A percentile compares a stretch with the other conserved stretches of the same genome.
phyloP scores from a whole-genome alignment of 2,888 invertebrate genomes.

The Pandemis corylana region DNA sequence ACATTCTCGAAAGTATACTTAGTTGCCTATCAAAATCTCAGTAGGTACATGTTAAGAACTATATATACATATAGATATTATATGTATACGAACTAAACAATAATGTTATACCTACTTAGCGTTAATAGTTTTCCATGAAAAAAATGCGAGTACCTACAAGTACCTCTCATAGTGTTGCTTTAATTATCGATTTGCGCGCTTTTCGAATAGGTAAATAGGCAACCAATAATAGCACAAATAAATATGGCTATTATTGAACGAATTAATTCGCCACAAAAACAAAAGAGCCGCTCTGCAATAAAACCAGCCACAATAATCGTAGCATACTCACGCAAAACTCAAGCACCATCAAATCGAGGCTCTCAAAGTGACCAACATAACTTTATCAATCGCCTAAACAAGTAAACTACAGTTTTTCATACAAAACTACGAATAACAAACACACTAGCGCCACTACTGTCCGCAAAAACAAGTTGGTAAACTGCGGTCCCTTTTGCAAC shows the following conservation, averaged over 20 bases:
- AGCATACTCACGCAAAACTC: slow-evolving; percentile 18
- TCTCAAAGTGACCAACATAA: slow-evolving; percentile 4
- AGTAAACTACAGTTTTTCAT: not conserved
- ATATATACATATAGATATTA: too few species aligned
- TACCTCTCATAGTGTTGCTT: too few species aligned
- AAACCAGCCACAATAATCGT: slow-evolving; percentile 19
- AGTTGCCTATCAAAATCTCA: too few species aligned
- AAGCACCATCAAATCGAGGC: slow-evolving; percentile 20
- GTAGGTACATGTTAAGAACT: too few species aligned
- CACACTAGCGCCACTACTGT: not conserved
- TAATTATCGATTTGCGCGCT: too few species aligned
- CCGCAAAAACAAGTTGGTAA: slow-evolving; percentile 29
- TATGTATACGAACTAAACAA: too few species aligned
- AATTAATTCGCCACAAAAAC: not conserved
- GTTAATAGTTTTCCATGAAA: too few species aligned
- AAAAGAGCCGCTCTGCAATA: not conserved
- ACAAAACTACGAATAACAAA: not conserved
- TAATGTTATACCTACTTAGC: too few species aligned
- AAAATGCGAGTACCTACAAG: too few species aligned
- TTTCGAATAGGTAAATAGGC: too few species aligned
- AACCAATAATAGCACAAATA: not conserved
- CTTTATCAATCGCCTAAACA: not conserved
- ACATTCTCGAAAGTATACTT: too few species aligned
- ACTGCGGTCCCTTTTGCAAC: slow-evolving; percentile 39
- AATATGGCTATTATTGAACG: too few species aligned